These are phyloP conservation scores for Pangasianodon gigas DNA, from an alignment of 2,113 vertebrate genomes.

Conservation along the genomic window DNA sequence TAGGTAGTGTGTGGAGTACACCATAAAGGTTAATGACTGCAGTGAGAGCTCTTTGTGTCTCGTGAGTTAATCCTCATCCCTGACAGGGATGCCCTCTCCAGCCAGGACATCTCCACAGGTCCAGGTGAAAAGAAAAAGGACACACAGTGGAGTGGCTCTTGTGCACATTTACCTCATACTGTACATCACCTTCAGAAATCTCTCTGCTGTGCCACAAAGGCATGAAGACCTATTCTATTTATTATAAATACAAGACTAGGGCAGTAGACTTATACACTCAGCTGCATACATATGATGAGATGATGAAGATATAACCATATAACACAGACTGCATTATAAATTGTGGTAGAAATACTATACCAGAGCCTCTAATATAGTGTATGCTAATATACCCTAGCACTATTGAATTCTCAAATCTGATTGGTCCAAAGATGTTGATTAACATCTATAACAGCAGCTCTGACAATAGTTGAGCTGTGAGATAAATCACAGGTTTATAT, in stretches of 20 bases:
- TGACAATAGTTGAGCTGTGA: no score
- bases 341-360: not conserved
- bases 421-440: not conserved
- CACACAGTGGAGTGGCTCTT: not conserved
- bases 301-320: not conserved
- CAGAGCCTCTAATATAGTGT: not conserved
- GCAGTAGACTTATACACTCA: not conserved
- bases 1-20: not conserved
- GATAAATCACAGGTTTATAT: no score
- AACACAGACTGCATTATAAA: not conserved
- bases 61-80: not conserved
- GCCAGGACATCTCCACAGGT: not conserved
- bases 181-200: conserved; percentile 6
- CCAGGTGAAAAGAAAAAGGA: not conserved
- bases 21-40: conserved; percentile 22
- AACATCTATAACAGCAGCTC: not conserved
- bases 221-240: not conserved
- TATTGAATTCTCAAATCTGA: not conserved
- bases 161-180: not conserved
- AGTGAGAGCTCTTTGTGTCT: conserved; percentile 1
- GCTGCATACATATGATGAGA: not conserved
- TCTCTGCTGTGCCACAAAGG: not conserved
- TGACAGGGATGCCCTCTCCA: conserved; percentile 5
- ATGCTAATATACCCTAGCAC: not conserved
- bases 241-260: not conserved